Evolutionary conservation across 37 sponge, comb jelly and placozoan genomes (phyloP).

Genomic region (Cliona cf. orientalis): DNA sequence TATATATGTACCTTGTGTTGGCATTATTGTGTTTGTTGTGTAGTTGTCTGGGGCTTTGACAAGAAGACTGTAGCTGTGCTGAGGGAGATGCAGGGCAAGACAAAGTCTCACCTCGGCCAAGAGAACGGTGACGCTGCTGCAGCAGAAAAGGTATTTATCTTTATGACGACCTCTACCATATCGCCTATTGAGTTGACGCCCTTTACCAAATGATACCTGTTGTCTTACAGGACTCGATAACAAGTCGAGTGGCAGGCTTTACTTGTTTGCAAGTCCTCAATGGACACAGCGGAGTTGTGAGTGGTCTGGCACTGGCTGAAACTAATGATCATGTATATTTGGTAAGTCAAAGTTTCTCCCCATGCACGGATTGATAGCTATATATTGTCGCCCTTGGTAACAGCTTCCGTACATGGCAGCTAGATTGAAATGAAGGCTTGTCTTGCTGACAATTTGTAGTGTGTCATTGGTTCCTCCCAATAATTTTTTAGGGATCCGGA

Average conservation of each 20-base stretch:
- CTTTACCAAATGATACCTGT: background rate
- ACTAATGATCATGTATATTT: background rate
- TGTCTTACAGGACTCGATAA: slow-evolving; percentile 24
- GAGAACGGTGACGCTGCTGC: too few relatives aligned
- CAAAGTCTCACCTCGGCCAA: too few relatives aligned
- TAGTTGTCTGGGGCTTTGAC: slow-evolving; percentile 87
- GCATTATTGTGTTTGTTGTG: too few relatives aligned
- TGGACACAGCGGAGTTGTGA: slow-evolving; percentile 58
- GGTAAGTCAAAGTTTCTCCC: slow-evolving; percentile 10
- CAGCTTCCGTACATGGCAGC: too few relatives aligned
- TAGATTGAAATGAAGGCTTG: too few relatives aligned
- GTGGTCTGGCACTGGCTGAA: slow-evolving; percentile 64
- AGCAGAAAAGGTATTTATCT: background rate
- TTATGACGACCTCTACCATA: slow-evolving; percentile 9
- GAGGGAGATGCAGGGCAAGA: slow-evolving; percentile 13
- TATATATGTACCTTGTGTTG: too few relatives aligned
- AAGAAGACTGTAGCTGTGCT: slow-evolving; percentile 44
- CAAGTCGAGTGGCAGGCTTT: slow-evolving; percentile 77
- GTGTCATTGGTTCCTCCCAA: too few relatives aligned
- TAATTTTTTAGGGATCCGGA: too few relatives aligned
- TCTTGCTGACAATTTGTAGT: too few relatives aligned
- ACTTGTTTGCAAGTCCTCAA: slow-evolving; percentile 44
- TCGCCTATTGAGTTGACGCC: background rate
- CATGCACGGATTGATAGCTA: too few relatives aligned
- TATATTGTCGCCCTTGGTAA: too few relatives aligned